phyloP scores from a whole-genome alignment of 2,797 vertebrate species.

The Enteromius trimaculatus region DNA sequence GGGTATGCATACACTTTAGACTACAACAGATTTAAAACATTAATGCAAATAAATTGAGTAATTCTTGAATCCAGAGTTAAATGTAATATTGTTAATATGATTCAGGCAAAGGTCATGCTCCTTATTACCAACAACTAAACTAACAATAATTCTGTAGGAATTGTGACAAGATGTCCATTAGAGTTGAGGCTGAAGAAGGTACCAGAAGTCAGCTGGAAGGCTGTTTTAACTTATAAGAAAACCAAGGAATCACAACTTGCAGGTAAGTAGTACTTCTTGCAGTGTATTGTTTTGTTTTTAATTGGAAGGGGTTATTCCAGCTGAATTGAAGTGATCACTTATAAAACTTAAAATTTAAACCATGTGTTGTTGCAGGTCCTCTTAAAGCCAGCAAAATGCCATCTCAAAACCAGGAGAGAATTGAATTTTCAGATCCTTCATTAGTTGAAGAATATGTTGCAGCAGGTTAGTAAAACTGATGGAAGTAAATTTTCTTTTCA shows the following conservation, averaged over 20 bases:
- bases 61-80: background rate
- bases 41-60: background rate
- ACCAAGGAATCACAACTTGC: background rate
- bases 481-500: background rate
- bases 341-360: background rate
- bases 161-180: conserved; percentile 57
- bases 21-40: background rate
- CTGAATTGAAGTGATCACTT: background rate
- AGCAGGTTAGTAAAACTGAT: conserved; percentile 15
- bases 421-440: conserved; percentile 26
- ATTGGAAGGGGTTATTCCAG: background rate
- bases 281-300: background rate
- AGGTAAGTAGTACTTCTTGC: background rate
- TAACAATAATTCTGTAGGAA: conserved; percentile 31
- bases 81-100: background rate
- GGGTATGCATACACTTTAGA: background rate
- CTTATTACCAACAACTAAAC: background rate
- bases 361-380: background rate
- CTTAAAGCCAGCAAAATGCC: background rate
- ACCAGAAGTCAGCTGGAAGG: background rate
- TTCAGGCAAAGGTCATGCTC: background rate
- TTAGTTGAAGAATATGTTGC: background rate
- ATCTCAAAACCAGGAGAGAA: background rate
- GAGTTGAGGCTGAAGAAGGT: conserved; percentile 51
- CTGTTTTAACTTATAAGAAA: background rate